These are phyloP conservation scores for Lonchura striata DNA, from an alignment of 2,113 vertebrate genomes.

Conservation along the genomic window DNA sequence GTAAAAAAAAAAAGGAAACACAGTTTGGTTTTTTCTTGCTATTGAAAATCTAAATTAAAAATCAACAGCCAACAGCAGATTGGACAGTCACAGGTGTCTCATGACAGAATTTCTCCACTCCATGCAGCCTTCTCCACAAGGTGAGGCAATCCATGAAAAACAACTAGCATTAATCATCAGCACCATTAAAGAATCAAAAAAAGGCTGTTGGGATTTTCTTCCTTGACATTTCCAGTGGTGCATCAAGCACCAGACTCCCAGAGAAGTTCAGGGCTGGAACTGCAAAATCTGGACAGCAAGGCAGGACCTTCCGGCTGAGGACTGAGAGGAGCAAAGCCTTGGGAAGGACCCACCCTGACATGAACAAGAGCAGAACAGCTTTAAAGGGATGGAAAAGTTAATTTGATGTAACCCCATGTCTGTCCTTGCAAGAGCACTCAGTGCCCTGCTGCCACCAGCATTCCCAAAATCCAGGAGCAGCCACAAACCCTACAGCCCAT, in stretches of 20 bases:
- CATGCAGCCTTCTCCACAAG: background rate
- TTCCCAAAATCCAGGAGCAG: background rate
- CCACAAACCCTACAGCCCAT: background rate
- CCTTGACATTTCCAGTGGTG: fast-evolving
- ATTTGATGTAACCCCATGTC: fast-evolving
- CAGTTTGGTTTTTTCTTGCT: background rate
- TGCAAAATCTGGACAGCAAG: fast-evolving
- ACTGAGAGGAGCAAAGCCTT: background rate
- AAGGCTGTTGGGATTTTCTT: background rate
- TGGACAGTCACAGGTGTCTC: background rate
- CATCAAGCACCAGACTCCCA: background rate
- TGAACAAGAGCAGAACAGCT: background rate
- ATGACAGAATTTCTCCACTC: background rate
- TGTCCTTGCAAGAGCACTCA: fast-evolving
- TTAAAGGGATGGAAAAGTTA: background rate
- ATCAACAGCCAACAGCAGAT: fast-evolving
- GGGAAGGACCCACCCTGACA: background rate
- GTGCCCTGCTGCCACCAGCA: background rate
- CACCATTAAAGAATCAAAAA: background rate
- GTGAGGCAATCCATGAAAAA: background rate
- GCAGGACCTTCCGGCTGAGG: background rate
- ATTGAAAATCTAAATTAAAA: background rate
- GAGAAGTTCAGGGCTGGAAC: background rate
- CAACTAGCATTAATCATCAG: background rate
- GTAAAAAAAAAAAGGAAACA: background rate